Conservation (phyloP, 1,140 invertebrate species). For the Zaprionus kolodkinae region DNA sequence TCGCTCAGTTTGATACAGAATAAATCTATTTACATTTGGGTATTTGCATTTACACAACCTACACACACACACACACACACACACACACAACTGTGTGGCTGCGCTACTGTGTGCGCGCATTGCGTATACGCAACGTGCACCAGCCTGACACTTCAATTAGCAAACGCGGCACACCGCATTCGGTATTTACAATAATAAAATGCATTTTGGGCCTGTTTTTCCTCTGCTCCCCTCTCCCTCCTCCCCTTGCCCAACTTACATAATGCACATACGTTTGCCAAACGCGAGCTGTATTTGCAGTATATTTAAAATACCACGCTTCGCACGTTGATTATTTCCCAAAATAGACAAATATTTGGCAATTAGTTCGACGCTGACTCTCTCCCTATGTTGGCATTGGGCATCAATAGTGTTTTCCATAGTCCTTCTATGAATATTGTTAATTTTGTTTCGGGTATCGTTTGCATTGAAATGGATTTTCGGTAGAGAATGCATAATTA, state of each 20-base stretch:
- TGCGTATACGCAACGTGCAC: conserved; percentile 52
- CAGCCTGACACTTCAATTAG: conserved; percentile 59
- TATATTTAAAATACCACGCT: conserved; percentile 55
- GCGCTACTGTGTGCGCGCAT: conserved; percentile 27
- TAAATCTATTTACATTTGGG: conserved; percentile 6
- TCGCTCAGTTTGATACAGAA: not conserved
- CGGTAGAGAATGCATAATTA: conserved; percentile 34
- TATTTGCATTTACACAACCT: not conserved
- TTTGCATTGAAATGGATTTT: conserved; percentile 37
- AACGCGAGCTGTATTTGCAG: conserved; percentile 42
- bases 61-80: not conserved
- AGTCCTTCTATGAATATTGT: conserved; percentile 37
- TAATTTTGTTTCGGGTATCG: not conserved
- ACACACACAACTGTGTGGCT: too few species aligned
- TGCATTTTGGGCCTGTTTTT: conserved; percentile 7
- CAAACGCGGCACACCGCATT: conserved; percentile 50
- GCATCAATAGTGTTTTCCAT: not conserved
- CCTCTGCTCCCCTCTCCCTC: not conserved
- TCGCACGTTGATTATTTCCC: conserved; percentile 58
- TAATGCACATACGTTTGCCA: conserved; percentile 4
- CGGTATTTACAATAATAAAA: conserved; percentile 59
- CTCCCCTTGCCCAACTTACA: not conserved
- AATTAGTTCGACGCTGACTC: conserved; percentile 42
- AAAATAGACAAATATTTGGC: conserved; percentile 58
- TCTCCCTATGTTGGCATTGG: conserved; percentile 14